Percentiles rank a stretch among this genome's conserved stretches.
These are phyloP conservation scores for Hesperia comma DNA, from an alignment of 2,888 invertebrate species.

Conservation along the genomic window DNA sequence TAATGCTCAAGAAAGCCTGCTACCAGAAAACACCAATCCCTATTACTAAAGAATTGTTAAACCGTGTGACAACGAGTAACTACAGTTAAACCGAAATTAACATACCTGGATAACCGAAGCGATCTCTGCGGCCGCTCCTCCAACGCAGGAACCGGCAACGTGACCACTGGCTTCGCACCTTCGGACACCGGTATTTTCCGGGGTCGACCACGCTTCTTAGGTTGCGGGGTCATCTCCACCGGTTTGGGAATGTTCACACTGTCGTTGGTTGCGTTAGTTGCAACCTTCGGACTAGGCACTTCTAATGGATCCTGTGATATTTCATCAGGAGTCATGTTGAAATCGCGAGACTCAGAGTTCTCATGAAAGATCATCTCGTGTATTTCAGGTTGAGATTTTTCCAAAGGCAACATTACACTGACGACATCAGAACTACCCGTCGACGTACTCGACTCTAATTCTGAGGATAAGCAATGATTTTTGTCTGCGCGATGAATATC, in stretches of 20 bases:
- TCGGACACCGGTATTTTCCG: slow-evolving; percentile 73
- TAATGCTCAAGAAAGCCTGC: too few species aligned
- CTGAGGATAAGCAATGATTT: slow-evolving; percentile 55
- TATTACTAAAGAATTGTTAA: too few species aligned
- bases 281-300: slow-evolving; percentile 57
- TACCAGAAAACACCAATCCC: too few species aligned
- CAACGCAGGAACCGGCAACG: slow-evolving; percentile 68
- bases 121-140: slow-evolving; percentile 79
- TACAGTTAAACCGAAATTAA: neutral
- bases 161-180: slow-evolving; percentile 57
- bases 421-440: slow-evolving; percentile 59
- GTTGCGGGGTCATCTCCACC: slow-evolving; percentile 69
- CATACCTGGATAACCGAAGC: slow-evolving; percentile 72
- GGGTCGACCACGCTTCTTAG: slow-evolving; percentile 77
- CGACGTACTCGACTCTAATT: slow-evolving; percentile 68
- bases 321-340: slow-evolving; percentile 64
- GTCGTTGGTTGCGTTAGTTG: slow-evolving; percentile 48
- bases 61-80: too few species aligned
- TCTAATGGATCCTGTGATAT: slow-evolving; percentile 77
- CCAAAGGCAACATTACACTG: slow-evolving; percentile 58
- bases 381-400: slow-evolving; percentile 64
- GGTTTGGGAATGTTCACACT: slow-evolving; percentile 55
- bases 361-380: slow-evolving; percentile 77
- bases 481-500: slow-evolving; percentile 64
- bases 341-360: slow-evolving; percentile 73